These are phyloP conservation scores for Zaprionus bogoriensis DNA, from an alignment of 2,888 invertebrate genomes.

Conservation along the genomic window DNA sequence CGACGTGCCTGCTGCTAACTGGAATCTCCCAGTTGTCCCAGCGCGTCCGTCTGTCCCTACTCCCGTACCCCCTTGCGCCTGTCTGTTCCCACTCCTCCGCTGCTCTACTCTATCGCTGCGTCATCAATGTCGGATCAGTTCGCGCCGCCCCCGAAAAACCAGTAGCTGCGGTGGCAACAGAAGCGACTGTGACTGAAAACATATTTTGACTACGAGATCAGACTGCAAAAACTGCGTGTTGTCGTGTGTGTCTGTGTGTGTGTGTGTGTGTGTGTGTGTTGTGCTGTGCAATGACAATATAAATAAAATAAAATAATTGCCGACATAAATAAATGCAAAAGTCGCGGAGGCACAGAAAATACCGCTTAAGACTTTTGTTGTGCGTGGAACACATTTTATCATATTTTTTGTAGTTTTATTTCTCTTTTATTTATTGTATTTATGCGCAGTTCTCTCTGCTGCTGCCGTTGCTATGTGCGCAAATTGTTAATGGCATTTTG, in stretches of 20 bases:
- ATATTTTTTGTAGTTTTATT: conserved; percentile 32
- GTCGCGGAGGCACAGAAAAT: conserved; percentile 45
- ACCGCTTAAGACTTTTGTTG: conserved; percentile 32
- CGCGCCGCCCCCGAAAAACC: conserved; percentile 44
- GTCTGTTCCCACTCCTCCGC: not conserved
- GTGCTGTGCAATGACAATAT: conserved; percentile 71
- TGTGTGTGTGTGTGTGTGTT: conserved; percentile 4
- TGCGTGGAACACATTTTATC: conserved; percentile 68
- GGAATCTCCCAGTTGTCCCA: not conserved
- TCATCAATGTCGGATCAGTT: no score
- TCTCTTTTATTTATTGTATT: conserved; percentile 8
- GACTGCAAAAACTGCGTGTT: conserved; percentile 51
- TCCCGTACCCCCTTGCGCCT: not conserved
- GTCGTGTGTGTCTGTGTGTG: conserved; percentile 6
- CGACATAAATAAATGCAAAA: conserved; percentile 80
- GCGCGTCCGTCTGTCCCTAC: not conserved
- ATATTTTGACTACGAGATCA: conserved; percentile 80
- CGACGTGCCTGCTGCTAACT: not conserved
- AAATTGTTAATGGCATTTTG: conserved; percentile 72
- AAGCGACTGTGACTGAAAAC: conserved; percentile 63
- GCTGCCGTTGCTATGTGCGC: conserved; percentile 56
- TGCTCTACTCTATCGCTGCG: conserved; percentile 7
- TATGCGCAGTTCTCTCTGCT: conserved; percentile 14
- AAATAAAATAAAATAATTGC: conserved; percentile 82
- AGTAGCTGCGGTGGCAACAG: conserved; percentile 58